These are phyloP conservation scores for Caenorhabditis wallacei DNA, from an alignment of 2,888 invertebrate genomes.

Conservation along the genomic window DNA sequence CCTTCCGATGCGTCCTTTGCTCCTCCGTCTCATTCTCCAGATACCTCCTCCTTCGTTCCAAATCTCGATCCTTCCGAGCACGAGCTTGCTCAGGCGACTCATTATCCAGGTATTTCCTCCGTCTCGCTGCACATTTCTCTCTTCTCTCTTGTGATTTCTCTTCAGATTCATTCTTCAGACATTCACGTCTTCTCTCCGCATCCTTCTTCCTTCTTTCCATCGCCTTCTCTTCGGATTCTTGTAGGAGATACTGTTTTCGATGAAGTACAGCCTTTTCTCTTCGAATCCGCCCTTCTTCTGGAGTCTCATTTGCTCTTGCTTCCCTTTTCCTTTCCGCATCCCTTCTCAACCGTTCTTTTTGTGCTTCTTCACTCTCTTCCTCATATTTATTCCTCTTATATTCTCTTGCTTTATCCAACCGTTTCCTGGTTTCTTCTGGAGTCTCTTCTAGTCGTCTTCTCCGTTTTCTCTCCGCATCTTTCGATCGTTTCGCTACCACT, in stretches of 20 bases:
- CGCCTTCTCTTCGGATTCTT: not conserved
- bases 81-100: not conserved
- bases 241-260: not conserved
- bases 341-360: not conserved
- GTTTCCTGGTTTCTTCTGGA: slow-evolving; percentile 2
- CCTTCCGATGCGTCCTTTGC: not conserved
- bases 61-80: not conserved
- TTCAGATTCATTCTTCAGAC: slow-evolving; percentile 1
- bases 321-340: slow-evolving; percentile 8
- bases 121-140: not conserved
- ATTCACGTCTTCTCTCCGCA: slow-evolving; percentile 16
- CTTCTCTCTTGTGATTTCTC: not conserved
- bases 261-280: not conserved
- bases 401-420: not conserved
- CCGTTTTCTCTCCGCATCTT: slow-evolving; percentile 14
- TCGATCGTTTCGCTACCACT: not conserved
- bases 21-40: slow-evolving; percentile 5
- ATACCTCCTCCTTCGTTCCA: slow-evolving; percentile 1
- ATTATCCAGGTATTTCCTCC: not conserved
- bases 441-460: not conserved
- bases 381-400: not conserved
- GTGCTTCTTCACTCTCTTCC: not conserved
- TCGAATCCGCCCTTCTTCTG: not conserved
- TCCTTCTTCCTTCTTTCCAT: slow-evolving; percentile 3
- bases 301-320: not conserved